These are phyloP conservation scores for Mormyrops boulengeri DNA, from an alignment of 2,797 vertebrate genomes.

Conservation along the genomic window DNA sequence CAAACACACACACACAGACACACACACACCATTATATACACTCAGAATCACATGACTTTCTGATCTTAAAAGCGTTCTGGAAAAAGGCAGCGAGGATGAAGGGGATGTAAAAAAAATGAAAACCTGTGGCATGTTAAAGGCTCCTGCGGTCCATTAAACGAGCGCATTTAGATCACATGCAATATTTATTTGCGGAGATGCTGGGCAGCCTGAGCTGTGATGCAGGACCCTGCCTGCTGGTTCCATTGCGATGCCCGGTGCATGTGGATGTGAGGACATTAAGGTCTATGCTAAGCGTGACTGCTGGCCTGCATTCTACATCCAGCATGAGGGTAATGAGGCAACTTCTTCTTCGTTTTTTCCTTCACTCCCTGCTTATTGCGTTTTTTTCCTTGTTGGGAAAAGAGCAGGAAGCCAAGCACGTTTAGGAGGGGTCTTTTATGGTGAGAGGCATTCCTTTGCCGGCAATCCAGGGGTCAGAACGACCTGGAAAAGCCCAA, in stretches of 20 bases:
- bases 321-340: not conserved
- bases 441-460: not conserved
- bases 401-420: not conserved
- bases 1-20: not conserved
- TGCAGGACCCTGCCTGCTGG: not conserved
- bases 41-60: slow-evolving; percentile 1
- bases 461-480: not conserved
- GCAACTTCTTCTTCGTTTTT: not conserved
- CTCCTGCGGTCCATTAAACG: not conserved
- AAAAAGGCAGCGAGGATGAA: not conserved
- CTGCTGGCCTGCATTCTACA: not conserved
- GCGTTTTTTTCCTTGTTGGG: not conserved
- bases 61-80: not conserved
- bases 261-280: not conserved
- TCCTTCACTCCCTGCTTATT: not conserved
- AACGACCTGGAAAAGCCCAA: not conserved
- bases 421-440: not conserved
- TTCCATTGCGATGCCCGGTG: not conserved
- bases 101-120: not conserved
- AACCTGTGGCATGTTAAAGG: not conserved
- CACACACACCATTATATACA: not conserved
- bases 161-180: not conserved
- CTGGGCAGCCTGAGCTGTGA: not conserved
- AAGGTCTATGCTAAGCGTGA: not conserved
- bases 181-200: not conserved